Evolutionary conservation across 1,140 invertebrate species (phyloP).

Genomic region (Tachypleus tridentatus): DNA sequence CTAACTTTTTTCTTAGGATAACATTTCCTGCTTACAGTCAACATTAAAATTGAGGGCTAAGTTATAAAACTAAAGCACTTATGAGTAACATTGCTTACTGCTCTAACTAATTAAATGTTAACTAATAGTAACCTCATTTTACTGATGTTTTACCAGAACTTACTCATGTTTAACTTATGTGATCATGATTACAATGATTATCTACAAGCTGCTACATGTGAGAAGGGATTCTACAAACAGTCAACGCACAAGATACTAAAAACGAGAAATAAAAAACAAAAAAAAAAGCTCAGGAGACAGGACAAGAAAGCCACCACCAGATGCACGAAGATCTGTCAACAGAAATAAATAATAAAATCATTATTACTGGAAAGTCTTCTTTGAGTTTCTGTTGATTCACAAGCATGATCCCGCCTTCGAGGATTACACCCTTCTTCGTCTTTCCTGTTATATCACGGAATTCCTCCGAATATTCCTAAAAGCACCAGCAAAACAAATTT

Average conservation of each 20-base stretch:
- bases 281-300: background rate
- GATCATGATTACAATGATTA: too few relatives aligned
- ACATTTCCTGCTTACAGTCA: too few relatives aligned
- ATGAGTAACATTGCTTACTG: too few relatives aligned
- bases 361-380: conserved; percentile 80
- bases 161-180: too few relatives aligned
- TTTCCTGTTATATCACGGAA: conserved; percentile 80
- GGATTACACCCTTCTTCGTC: conserved; percentile 71
- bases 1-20: too few relatives aligned
- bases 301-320: conserved; percentile 1
- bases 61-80: too few relatives aligned
- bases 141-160: too few relatives aligned
- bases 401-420: conserved; percentile 83
- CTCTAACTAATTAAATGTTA: too few relatives aligned
- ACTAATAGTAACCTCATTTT: too few relatives aligned
- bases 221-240: background rate
- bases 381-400: conserved; percentile 90
- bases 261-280: conserved; percentile 10
- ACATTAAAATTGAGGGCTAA: too few relatives aligned
- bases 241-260: conserved; percentile 3
- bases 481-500: too few relatives aligned
- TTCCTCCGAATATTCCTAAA: conserved; percentile 87
- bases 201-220: too few relatives aligned
- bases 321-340: background rate
- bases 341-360: conserved; percentile 20